Evolutionary conservation across 30 jellyfish, hydroid and myxozoan species (phyloP).

Genomic region (Sanderia malayensis): DNA sequence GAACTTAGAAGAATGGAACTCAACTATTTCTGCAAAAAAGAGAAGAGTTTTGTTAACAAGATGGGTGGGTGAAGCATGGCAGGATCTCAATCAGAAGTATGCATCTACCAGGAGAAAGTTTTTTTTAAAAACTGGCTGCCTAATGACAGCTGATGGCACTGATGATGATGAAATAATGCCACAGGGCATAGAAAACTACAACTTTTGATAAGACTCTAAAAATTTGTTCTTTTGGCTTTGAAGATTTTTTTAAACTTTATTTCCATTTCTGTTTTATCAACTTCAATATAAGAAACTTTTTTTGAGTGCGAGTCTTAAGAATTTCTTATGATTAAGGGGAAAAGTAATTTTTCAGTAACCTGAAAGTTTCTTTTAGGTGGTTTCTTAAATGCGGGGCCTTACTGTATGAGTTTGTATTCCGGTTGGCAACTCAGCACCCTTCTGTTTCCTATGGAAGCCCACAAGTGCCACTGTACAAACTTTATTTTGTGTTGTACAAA

Average conservation of each 20-base stretch:
- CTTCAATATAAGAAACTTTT: background rate
- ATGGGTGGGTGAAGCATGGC: no score
- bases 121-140: background rate
- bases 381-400: constrained; percentile 4
- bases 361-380: background rate
- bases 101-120: constrained; percentile 1
- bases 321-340: background rate
- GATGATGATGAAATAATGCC: background rate
- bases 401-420: no score
- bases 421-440: no score
- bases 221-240: background rate
- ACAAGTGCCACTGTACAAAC: no score
- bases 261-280: background rate
- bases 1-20: no score
- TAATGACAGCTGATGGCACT: background rate
- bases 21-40: no score
- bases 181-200: constrained; percentile 1
- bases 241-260: background rate
- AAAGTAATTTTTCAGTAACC: background rate
- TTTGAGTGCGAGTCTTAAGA: background rate
- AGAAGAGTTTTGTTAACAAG: no score
- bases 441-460: no score
- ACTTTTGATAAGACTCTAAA: background rate
- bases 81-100: no score
- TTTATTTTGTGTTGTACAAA: no score